Evolutionary conservation across 2,113 vertebrate species (phyloP), one percentile per base, ranked within the genome.

Genomic region (Bubo blakistoni): DNA sequence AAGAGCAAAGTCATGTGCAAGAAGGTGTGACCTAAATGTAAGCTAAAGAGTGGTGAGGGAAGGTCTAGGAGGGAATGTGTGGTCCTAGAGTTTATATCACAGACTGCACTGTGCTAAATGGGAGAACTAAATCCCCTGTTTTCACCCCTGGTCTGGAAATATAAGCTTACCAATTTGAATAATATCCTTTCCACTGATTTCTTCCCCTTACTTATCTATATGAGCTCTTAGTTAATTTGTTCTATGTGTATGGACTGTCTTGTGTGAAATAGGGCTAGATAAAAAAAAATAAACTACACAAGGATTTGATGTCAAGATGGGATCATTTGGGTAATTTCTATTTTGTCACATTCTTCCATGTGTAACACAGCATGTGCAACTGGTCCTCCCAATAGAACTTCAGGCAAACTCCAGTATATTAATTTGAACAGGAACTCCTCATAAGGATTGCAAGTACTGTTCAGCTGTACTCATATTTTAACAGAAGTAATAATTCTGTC

Each of bases 341-440:
- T 93, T 97, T 96, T 95, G 67, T 94, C 81, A 92, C 66, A 89
- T 97, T 93, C 67, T 95, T 97, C 81, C 32, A 46, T 95, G 70
- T 81, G 72, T 95, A 96, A 96, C 93, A 76, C 93, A 97, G 86
- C 52, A 97, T 82, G 71, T 90, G 86, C 90, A 97, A 96, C 71
- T 87, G 72, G 93, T 96, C 26, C 6, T 63, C 29, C 85, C 15
- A 24, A 7, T 4, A 87, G 46, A 69, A 90, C n/a, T 58, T 80
- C n/a, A 91, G 19, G 21, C 3, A 4, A 83, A 32, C 27, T 25
- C 71, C 30, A 52, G 54, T 90, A 30, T 65, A 77, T 49, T 93
- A 80, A 86, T 96, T 90, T 86, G 81, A 88, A 61, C 34, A 80
- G 29, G 30, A 79, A 93, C 85, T 82, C 44, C 57, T 94, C 57